Base-by-base conservation (phyloP, 2,888 invertebrate species). In the Lepidonotus clava region DNA sequence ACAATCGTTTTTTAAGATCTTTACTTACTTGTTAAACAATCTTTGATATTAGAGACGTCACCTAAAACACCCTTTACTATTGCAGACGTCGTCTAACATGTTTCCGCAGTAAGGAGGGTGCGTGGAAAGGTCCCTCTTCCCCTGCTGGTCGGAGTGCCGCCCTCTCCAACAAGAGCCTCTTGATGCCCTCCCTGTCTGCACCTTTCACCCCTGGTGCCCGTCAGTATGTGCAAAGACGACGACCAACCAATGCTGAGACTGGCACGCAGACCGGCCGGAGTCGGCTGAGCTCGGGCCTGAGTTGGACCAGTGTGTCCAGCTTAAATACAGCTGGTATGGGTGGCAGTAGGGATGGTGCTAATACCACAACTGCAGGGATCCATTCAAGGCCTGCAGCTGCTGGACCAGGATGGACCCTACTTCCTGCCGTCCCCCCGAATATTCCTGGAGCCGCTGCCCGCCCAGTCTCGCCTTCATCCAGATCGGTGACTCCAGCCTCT, bases 181-280 rank as follows among this genome's bases (percentile, higher is more conserved):
- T 83, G 21, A 32, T 56, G 8, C 83, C 83, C 28, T 8, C 83
- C 4, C 83, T 83, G 1, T 83, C 83, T 5, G 83, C 83, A 2
- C 83, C 53, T 0, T 8, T 56, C 5, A 83, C 83, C 8, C 83
- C 83, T 0, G 18, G 28, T 24, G 38, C 28, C 2, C 24, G 14
- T 8, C 80, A 41, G 24, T n/a, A n/a, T n/a, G 5, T 6, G 2
- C 0, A 24, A 6, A 18, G 28, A 34, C 28, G 56, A 32, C 28
- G 36, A 24, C 36, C 83, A 14, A 18, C 32, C 0, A 32, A 56
- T 24, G n/a, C 51, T 18, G 38, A 83, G 34, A 32, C 83, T 1
- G 83, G 53, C 83, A 83, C 83, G 1, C 83, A 83, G 38, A 56
- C 56, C 11, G 83, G 83, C 34, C 18, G 21, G 18, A 56, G 83